phyloP scores from a whole-genome alignment of 2,113 vertebrate genomes.

The Spea multiplicata region DNA sequence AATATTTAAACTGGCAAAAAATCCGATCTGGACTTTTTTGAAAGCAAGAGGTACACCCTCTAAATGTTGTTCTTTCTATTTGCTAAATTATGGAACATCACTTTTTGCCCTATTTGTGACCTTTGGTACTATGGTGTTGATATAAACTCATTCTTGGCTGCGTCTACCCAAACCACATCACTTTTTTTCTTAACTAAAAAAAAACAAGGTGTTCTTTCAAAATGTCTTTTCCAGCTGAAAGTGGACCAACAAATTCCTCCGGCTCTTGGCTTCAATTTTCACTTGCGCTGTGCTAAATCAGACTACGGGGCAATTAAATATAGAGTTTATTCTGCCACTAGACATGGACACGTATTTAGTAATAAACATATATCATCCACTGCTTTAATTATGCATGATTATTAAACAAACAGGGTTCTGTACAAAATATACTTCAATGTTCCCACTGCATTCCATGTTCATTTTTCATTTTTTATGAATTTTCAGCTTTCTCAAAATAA shows the following conservation, averaged over 20 bases:
- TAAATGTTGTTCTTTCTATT: conserved; percentile 41
- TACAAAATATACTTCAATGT: conserved; percentile 11
- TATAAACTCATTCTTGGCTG: conserved; percentile 45
- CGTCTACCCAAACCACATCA: conserved; percentile 30
- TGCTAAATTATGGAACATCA: conserved; percentile 46
- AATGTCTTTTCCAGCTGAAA: conserved; percentile 43
- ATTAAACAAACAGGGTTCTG: conserved; percentile 18
- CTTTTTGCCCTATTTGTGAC: conserved; percentile 43
- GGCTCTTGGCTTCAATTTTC: conserved; percentile 33
- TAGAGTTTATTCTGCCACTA: conserved; percentile 15
- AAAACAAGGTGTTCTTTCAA: conserved; percentile 48
- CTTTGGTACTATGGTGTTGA: conserved; percentile 38
- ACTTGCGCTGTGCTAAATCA: conserved; percentile 25
- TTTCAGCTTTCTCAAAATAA: too few relatives aligned
- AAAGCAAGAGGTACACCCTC: conserved; percentile 29
- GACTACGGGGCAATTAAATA: conserved; percentile 30
- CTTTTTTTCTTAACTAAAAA: conserved; percentile 1
- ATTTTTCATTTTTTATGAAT: too few relatives aligned
- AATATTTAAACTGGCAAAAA: conserved; percentile 41
- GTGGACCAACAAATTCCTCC: conserved; percentile 41
- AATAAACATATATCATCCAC: conserved; percentile 12
- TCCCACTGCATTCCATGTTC: not conserved
- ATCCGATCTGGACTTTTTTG: conserved; percentile 19
- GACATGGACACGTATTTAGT: conserved; percentile 28
- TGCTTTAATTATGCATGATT: conserved; percentile 16